Evolutionary conservation across 2,797 vertebrate genomes (phyloP).

Genomic region (Iguana delicatissima): DNA sequence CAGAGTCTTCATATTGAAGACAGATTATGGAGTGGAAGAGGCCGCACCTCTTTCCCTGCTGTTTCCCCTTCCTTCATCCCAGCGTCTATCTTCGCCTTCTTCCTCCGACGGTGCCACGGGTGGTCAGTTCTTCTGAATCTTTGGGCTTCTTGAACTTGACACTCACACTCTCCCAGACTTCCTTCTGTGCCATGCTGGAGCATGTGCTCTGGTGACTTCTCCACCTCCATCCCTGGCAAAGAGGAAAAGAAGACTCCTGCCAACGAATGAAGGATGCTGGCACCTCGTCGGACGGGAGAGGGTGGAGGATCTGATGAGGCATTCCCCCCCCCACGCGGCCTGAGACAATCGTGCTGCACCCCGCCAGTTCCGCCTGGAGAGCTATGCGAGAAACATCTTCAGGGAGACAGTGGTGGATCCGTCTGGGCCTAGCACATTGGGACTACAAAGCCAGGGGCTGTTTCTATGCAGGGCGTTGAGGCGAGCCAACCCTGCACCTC

Average conservation of each 20-base stretch:
- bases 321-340: background rate
- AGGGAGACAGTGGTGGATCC: conserved; percentile 61
- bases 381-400: conserved; percentile 60
- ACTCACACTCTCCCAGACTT: conserved; percentile 40
- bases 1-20: conserved; percentile 87
- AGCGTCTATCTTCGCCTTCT: conserved; percentile 32
- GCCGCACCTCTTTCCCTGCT: conserved; percentile 66
- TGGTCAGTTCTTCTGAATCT: conserved; percentile 70
- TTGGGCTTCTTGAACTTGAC: conserved; percentile 64
- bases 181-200: background rate
- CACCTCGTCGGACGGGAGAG: background rate
- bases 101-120: background rate
- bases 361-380: conserved; percentile 61
- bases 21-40: conserved; percentile 79
- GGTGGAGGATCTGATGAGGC: background rate
- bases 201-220: background rate
- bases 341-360: conserved; percentile 69
- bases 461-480: conserved; percentile 72
- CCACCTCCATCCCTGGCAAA: background rate
- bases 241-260: background rate
- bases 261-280: background rate
- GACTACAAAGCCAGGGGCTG: conserved; percentile 57
- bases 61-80: conserved; percentile 37
- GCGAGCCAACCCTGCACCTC: conserved; percentile 69
- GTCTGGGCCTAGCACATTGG: conserved; percentile 70